Base-by-base conservation (phyloP, 2,797 vertebrate genomes). In the Gouania willdenowi region DNA sequence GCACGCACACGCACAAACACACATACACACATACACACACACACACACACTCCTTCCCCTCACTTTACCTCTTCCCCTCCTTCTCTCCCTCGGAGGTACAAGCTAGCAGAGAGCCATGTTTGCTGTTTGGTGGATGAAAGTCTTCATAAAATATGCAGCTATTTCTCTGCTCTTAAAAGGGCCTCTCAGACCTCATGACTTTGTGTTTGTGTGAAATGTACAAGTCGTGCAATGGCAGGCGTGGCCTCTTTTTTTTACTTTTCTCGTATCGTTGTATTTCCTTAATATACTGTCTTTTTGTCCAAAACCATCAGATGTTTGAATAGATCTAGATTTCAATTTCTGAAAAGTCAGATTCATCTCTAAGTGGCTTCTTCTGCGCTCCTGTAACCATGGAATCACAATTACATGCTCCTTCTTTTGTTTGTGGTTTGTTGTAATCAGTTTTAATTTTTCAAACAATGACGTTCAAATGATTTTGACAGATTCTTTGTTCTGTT, bases 81-180 rank as follows among this genome's bases (percentile, higher is more conserved):
- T 44, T 41, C 20, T n/a, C 41, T 22, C 43, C 44, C 54, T 60
- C 26, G 24, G 52, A 16, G 37, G 48, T 56, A 69, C 73, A 77
- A 50, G 49, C 57, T 43, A 58, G 43, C 60, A 79, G 67, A 68
- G 62, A 66, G 52, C 54, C 50, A 59, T 54, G 54, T 74, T 76
- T 50, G 3, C 59, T 54, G 54, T 74, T 76, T 50, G 3, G 8
- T 36, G 44, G 52, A 68, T 73, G 74, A 84, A 78, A 82, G 75
- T 41, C 45, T 64, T 85, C 80, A 88, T 88, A 70, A 88, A 89
- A 88, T 87, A 89, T 89, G 80, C 73, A 89, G 72, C 47, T 45
- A 67, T 55, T 79, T 50, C 62, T n/a, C 41, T 11, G 68, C 64
- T 73, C 69, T 65, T 55, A 41, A 69, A 74, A 86, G 82, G 71